A percentile compares a stretch with the other conserved stretches of the same genome.
These are phyloP conservation scores for Eupithecia centaureata DNA, from an alignment of 2,888 invertebrate genomes.

Conservation along the genomic window DNA sequence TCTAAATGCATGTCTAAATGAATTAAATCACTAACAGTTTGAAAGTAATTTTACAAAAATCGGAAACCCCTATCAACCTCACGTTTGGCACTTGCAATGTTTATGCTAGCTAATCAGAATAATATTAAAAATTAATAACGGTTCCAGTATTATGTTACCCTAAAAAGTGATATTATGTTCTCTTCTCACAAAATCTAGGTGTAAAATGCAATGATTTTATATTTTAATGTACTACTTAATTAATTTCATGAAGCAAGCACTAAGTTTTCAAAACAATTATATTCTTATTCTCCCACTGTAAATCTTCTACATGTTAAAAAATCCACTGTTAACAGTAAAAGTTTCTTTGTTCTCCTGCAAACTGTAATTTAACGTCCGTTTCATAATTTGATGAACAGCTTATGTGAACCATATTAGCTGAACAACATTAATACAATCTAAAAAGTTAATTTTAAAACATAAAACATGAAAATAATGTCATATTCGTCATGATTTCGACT, in stretches of 20 bases:
- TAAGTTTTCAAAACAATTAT: not conserved
- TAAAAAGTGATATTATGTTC: not conserved
- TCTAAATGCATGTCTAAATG: no score
- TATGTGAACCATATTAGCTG: not conserved
- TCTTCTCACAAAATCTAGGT: not conserved
- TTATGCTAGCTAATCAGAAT: no score
- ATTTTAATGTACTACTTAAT: not conserved
- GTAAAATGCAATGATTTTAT: not conserved
- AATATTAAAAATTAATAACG: no score
- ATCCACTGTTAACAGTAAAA: conserved; percentile 2
- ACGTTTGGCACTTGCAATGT: no score
- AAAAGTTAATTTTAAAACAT: no score
- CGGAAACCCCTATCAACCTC: no score
- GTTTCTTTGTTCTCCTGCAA: not conserved
- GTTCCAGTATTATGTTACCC: not conserved
- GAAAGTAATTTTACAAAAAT: no score
- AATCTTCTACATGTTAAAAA: conserved; percentile 3
- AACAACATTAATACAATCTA: not conserved
- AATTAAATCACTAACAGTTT: no score
- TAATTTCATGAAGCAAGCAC: not conserved
- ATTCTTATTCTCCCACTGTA: not conserved
- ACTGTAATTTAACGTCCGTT: conserved; percentile 4
- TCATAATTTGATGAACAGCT: not conserved
- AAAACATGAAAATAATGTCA: no score
- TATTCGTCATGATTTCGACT: no score